Evolutionary conservation across 2,888 invertebrate species (phyloP).

Genomic region (Hirtodrosophila alboralis): DNA sequence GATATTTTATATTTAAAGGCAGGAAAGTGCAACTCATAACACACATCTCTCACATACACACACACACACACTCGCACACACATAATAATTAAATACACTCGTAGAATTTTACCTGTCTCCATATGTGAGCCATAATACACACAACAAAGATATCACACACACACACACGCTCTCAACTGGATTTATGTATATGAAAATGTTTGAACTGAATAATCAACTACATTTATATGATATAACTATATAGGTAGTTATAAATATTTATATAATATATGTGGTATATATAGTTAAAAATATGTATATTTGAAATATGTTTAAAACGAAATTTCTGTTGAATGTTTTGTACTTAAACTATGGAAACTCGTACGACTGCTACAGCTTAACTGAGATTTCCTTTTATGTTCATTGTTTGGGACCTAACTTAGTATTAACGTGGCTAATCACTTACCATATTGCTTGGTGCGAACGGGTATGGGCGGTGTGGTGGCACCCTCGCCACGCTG

Average conservation of each 20-base stretch:
- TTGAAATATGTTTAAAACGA: conserved; percentile 15
- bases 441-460: conserved; percentile 99
- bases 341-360: conserved; percentile 66
- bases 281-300: conserved; percentile 22
- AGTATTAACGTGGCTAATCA: conserved; percentile 54
- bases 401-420: conserved; percentile 44
- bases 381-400: conserved; percentile 22
- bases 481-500: conserved; percentile 97
- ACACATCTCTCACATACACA: conserved; percentile 19
- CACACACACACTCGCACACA: conserved; percentile 7
- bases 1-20: conserved; percentile 13
- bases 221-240: conserved; percentile 44
- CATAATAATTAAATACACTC: background rate
- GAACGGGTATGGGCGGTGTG: conserved; percentile 95
- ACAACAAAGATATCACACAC: conserved; percentile 33
- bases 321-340: conserved; percentile 30
- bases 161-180: conserved; percentile 14
- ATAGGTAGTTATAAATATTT: conserved; percentile 24
- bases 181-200: conserved; percentile 17
- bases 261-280: conserved; percentile 23
- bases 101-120: conserved; percentile 50
- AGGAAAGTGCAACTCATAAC: conserved; percentile 49
- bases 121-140: conserved; percentile 40
- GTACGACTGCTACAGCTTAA: conserved; percentile 66
- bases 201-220: conserved; percentile 63